These are phyloP conservation scores for Gadopsis bispinosus DNA, from an alignment of 2,797 vertebrate species.

Conservation along the genomic window DNA sequence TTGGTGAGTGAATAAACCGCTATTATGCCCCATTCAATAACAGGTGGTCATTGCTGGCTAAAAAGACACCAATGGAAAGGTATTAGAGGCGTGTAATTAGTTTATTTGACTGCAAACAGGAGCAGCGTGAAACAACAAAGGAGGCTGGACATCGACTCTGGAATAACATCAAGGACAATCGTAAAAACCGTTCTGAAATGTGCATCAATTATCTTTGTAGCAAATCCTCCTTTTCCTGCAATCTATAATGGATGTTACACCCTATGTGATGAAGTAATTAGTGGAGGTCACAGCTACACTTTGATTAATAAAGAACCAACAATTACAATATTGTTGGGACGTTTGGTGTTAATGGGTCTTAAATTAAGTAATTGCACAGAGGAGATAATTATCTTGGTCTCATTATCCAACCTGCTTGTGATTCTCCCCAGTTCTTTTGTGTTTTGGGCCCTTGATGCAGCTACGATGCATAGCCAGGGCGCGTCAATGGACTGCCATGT, in stretches of 20 bases:
- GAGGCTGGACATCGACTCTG: conserved; percentile 2
- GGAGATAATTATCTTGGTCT: conserved; percentile 70
- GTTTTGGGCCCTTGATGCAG: conserved; percentile 42
- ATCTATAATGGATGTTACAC: conserved; percentile 24
- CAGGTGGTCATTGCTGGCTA: conserved; percentile 56
- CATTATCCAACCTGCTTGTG: conserved; percentile 71
- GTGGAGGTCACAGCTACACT: conserved; percentile 48
- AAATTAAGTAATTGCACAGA: conserved; percentile 67
- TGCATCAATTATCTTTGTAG: conserved; percentile 2
- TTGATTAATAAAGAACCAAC: conserved; percentile 67
- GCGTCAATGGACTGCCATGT: conserved; percentile 10
- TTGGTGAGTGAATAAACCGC: conserved; percentile 61
- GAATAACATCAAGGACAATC: conserved; percentile 22
- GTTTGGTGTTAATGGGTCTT: conserved; percentile 69
- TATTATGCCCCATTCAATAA: conserved; percentile 43
- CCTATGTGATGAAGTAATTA: conserved; percentile 58
- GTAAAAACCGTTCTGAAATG: conserved; percentile 13
- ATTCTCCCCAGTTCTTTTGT: conserved; percentile 60
- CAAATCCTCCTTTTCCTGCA: conserved; percentile 18
- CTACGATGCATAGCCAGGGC: not conserved
- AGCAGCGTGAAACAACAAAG: conserved; percentile 22
- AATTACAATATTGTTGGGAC: conserved; percentile 48
- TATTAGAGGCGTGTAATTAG: conserved; percentile 63
- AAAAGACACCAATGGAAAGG: conserved; percentile 42
- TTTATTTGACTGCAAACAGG: conserved; percentile 47